These are phyloP conservation scores for Cryptoprocta ferox DNA, from an alignment of 2,797 vertebrate species.

Conservation along the genomic window DNA sequence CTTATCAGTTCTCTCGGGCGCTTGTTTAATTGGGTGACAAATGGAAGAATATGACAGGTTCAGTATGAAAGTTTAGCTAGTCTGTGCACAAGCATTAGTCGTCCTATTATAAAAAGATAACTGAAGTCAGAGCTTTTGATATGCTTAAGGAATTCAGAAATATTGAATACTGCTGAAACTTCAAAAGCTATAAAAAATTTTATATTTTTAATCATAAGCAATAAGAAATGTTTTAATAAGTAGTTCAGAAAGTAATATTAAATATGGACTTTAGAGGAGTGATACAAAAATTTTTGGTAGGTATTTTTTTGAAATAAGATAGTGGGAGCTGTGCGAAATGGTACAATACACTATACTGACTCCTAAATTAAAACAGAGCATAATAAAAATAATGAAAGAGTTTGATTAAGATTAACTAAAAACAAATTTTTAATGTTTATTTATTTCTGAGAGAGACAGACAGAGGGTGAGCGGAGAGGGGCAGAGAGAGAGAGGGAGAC, in stretches of 20 bases:
- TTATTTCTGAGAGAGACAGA: no score
- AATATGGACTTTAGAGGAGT: neutral
- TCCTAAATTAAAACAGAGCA: neutral
- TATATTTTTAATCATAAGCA: conserved; percentile 39
- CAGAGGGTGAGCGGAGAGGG: no score
- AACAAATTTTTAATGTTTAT: no score
- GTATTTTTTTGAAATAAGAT: neutral
- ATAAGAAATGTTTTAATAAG: conserved; percentile 20
- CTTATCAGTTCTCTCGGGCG: neutral
- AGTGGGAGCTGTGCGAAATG: neutral
- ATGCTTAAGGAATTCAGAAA: conserved; percentile 45
- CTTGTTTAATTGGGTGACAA: conserved; percentile 70
- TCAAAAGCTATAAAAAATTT: conserved; percentile 28
- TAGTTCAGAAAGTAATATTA: conserved; percentile 1
- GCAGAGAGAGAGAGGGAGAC: no score
- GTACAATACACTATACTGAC: neutral
- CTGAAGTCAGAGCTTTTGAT: neutral
- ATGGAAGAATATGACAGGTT: neutral
- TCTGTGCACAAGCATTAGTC: neutral
- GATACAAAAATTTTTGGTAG: neutral
- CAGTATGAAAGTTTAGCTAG: neutral
- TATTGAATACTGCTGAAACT: neutral
- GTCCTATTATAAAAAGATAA: conserved; percentile 30
- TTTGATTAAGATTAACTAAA: neutral
- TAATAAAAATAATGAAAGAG: neutral